Evolutionary conservation across 30 jellyfish, hydroid and myxozoan species (phyloP).

Genomic region (Chrysaora quinquecirrha): DNA sequence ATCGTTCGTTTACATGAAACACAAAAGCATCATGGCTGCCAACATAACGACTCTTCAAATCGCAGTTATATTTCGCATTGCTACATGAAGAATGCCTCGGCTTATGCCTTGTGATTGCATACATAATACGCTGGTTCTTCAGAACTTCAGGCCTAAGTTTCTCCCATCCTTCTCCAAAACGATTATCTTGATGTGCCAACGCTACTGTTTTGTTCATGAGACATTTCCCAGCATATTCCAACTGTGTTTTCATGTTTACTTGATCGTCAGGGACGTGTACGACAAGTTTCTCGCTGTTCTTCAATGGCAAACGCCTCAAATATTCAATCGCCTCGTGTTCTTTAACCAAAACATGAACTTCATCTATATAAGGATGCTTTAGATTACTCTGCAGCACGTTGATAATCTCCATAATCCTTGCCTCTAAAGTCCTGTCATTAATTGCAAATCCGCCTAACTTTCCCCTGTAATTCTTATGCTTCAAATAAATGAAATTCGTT

Average conservation of each 20-base stretch:
- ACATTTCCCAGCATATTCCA: constrained; percentile 44
- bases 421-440: too few relatives aligned
- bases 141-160: neutral
- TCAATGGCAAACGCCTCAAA: constrained; percentile 13
- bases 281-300: constrained; percentile 46
- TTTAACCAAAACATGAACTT: constrained; percentile 30
- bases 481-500: too few relatives aligned
- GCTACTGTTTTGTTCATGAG: constrained; percentile 21
- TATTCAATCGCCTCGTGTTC: constrained; percentile 8
- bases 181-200: constrained; percentile 43
- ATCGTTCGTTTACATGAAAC: constrained; percentile 11
- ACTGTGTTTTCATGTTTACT: neutral
- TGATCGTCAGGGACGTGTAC: constrained; percentile 7
- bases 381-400: constrained; percentile 32
- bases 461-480: too few relatives aligned
- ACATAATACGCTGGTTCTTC: constrained; percentile 15
- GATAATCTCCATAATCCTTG: constrained; percentile 40
- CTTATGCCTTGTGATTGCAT: too few relatives aligned
- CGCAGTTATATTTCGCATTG: constrained; percentile 31
- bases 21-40: too few relatives aligned
- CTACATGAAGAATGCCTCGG: too few relatives aligned
- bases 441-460: too few relatives aligned
- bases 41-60: too few relatives aligned
- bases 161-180: constrained; percentile 53
- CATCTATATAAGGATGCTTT: neutral